Base-by-base conservation (phyloP, 2,888 invertebrate species). In the Cacoxenus indagator region DNA sequence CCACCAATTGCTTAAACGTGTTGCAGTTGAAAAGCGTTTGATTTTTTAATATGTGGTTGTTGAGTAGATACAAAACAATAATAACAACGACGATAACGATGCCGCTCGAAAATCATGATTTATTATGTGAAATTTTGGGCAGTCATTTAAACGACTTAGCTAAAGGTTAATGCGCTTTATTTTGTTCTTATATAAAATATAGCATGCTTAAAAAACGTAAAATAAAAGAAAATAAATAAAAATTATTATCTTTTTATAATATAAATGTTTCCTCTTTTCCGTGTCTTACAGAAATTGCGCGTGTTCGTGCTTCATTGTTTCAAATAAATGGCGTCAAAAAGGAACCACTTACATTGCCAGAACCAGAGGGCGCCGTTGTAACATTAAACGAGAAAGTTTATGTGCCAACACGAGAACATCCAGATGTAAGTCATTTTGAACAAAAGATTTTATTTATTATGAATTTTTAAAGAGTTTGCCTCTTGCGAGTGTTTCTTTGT, bases 361-460 rank as follows among this genome's bases (percentile, higher is more conserved):
- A 97, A 86, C 92, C 96, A 73, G 95, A 96, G 84, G 98, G 98
- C 77, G 92, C 94, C 86, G 92, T 96, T 86, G 94, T 95, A 83
- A 96, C 96, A 86, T 92, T 97, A 87, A 96, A 97, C 90, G 99
- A 99, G 91, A 99, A 99, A 93, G 96, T 99, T 86, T 99, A 97
- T 90, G 99, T 99, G 88, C 99, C 99, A 88, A 97, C 98, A 85
- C 98, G 98, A 92, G 98, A 99, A 90, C 97, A 98, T 90, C 99
- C 99, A 91, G 99, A 99, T 90, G 98, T 99, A 91, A 97, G 97
- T 96, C 72, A 24, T 46, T 11, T 14, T 11, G 37, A 37, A 37
- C 8, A 37, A 37, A 37, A 37, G 37, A 51, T 14, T 22, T 55
- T 37, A 65, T 72, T 31, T 46, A 17, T 24, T 64, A 48, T 26